Evolutionary conservation across 2,888 invertebrate genomes (phyloP).

Genomic region (Apodemia hepburni): DNA sequence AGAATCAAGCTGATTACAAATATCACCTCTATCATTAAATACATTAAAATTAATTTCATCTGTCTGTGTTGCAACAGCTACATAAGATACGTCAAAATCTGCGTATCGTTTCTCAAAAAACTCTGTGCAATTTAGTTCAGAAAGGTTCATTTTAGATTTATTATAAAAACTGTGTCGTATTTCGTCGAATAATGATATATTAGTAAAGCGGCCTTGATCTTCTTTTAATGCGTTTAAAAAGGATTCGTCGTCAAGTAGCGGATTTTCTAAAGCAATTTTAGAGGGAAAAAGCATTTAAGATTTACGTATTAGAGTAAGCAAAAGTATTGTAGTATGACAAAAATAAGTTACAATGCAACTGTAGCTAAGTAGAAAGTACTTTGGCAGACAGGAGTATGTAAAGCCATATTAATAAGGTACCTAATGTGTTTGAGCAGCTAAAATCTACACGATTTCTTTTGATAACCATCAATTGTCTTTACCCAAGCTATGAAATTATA

Average conservation of each 20-base stretch:
- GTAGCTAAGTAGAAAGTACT: too few species aligned
- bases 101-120: conserved; percentile 35
- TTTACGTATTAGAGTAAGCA: not conserved
- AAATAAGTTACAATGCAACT: conserved; percentile 16
- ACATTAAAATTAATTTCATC: conserved; percentile 28
- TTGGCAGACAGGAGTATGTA: too few species aligned
- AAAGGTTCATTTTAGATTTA: conserved; percentile 43
- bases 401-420: not conserved
- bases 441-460: too few species aligned
- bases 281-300: conserved; percentile 28
- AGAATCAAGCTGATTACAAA: not conserved
- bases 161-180: conserved; percentile 61
- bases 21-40: not conserved
- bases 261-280: conserved; percentile 49
- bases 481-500: too few species aligned
- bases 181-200: conserved; percentile 67
- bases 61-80: conserved; percentile 43
- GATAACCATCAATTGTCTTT: too few species aligned
- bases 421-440: too few species aligned
- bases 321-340: not conserved
- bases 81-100: conserved; percentile 35
- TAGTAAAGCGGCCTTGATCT: conserved; percentile 58
- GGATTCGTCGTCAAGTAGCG: conserved; percentile 62
- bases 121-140: conserved; percentile 37
- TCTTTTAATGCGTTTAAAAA: conserved; percentile 56